Conservation (phyloP, 2,888 invertebrate species). For the Eucera pruinosa region DNA sequence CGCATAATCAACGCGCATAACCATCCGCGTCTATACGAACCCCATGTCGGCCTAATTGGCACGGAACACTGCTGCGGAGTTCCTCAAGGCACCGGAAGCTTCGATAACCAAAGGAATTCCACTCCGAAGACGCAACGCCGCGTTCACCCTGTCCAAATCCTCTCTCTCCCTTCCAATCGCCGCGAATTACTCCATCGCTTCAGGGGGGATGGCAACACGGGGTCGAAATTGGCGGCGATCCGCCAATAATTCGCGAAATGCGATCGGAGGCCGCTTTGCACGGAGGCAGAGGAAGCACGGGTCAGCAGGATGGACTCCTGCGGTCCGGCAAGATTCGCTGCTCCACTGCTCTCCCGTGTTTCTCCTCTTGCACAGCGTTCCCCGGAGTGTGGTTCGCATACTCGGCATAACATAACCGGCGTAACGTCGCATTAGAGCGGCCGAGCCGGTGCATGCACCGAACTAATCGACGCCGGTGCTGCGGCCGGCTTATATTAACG, state of each 20-base stretch:
- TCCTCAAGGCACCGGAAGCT: not conserved
- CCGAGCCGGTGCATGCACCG: conserved; percentile 31
- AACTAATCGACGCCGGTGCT: conserved; percentile 38
- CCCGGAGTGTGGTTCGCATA: conserved; percentile 72
- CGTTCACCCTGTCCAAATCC: not conserved
- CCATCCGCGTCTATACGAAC: not conserved
- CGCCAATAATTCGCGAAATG: conserved; percentile 73
- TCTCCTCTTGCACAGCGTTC: conserved; percentile 38
- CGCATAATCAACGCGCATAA: not conserved
- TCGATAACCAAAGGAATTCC: conserved; percentile 51
- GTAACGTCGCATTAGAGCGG: conserved; percentile 70
- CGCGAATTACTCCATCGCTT: too few relatives aligned
- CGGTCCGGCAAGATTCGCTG: conserved; percentile 44
- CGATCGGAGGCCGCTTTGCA: conserved; percentile 42
- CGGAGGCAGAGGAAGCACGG: conserved; percentile 3
- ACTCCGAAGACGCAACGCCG: conserved; percentile 40
- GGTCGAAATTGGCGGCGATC: conserved; percentile 62
- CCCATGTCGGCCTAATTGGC: conserved; percentile 10
- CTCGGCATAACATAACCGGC: conserved; percentile 75
- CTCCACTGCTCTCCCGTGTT: not conserved
- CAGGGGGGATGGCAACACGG: too few relatives aligned
- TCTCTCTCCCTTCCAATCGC: not conserved
- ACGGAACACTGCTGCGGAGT: not conserved
- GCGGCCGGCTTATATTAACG: conserved; percentile 40
- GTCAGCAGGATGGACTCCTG: conserved; percentile 57